Percentiles rank a stretch among this genome's conserved stretches.
These are phyloP conservation scores for Hyaena hyaena DNA, from an alignment of 2,113 vertebrate species.

Conservation along the genomic window DNA sequence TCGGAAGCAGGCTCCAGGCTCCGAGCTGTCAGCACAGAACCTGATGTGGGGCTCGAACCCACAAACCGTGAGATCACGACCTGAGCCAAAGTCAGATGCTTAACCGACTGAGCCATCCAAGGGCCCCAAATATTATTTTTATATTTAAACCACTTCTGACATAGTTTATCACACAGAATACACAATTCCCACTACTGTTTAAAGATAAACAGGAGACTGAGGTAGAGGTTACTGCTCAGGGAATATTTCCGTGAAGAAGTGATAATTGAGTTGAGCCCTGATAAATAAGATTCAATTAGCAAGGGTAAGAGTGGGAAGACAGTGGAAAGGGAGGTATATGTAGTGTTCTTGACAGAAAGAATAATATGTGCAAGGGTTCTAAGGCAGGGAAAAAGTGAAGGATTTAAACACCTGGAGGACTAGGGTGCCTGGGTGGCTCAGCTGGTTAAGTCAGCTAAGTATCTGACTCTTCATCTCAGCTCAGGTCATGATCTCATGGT, in stretches of 20 bases:
- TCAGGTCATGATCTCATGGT: too few species aligned
- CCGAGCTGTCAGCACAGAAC: too few species aligned
- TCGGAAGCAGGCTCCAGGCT: too few species aligned
- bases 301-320: background rate
- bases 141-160: slow-evolving; percentile 14
- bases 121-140: background rate
- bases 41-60: too few species aligned
- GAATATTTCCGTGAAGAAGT: background rate
- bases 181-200: background rate
- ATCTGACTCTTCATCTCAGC: too few species aligned
- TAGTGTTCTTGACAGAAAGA: background rate
- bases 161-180: background rate
- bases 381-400: background rate
- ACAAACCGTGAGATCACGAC: too few species aligned
- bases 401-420: background rate
- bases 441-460: too few species aligned
- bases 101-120: too few species aligned
- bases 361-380: background rate
- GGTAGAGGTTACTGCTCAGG: background rate
- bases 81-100: too few species aligned
- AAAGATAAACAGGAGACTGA: slow-evolving; percentile 31
- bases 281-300: background rate
- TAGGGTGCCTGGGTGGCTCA: background rate
- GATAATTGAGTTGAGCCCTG: background rate
- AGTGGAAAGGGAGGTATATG: background rate